Conservation (phyloP, 2,888 invertebrate species). For the Pegoplata infirma region DNA sequence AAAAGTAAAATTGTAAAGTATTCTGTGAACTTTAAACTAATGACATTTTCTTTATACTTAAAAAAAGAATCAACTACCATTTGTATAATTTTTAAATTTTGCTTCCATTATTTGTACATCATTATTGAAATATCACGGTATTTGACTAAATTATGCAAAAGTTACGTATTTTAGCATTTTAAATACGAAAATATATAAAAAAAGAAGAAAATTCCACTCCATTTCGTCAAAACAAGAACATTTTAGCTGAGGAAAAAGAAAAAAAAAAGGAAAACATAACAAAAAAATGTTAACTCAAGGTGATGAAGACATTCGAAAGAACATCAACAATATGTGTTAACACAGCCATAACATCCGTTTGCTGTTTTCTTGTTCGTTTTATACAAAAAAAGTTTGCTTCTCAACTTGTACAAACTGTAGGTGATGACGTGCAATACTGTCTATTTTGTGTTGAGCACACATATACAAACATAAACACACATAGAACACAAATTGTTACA, state of each 20-base stretch:
- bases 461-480: too few species aligned
- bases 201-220: conserved; percentile 15
- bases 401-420: not conserved
- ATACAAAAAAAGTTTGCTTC: not conserved
- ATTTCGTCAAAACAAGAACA: conserved; percentile 14
- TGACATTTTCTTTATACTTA: too few species aligned
- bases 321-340: conserved; percentile 43
- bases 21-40: too few species aligned
- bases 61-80: too few species aligned
- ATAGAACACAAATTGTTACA: not conserved
- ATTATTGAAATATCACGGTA: not conserved
- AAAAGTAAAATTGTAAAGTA: too few species aligned
- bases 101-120: not conserved
- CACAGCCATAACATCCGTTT: conserved; percentile 42
- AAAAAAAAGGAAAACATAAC: not conserved
- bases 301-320: conserved; percentile 35
- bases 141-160: conserved; percentile 28
- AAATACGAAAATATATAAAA: not conserved
- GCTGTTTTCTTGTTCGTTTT: not conserved
- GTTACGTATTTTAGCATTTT: conserved; percentile 24
- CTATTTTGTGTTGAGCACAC: not conserved
- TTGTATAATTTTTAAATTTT: not conserved
- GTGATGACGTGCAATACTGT: conserved; percentile 5
- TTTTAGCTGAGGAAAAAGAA: too few species aligned
- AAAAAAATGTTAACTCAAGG: conserved; percentile 32